Evolutionary conservation across 2,113 vertebrate species (phyloP), one percentile per base, ranked within the genome.

Genomic region (Asarcornis scutulata): DNA sequence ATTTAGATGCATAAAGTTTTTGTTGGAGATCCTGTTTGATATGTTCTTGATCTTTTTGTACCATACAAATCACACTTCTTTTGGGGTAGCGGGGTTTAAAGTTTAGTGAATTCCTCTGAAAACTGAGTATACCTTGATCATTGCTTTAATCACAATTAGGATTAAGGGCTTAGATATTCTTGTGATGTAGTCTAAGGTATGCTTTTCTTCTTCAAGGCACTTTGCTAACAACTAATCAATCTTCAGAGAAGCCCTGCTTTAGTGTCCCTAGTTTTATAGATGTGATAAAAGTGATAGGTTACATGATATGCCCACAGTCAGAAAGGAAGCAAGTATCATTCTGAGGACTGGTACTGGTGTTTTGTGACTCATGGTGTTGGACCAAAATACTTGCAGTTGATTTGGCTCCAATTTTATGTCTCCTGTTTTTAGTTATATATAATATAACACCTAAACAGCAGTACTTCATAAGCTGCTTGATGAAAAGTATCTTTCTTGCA

Each of bases 161-260:
- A 95, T 97, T 95, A 97, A 96, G 88, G 78, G 73, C 53, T 97
- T 96, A 91, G 81, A 59, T 92, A 80, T 64, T 89, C 88, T 63
- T 94, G 92, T 95, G 95, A 91, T 95, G 36, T 68, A 82, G 81
- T 27, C 93, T 75, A 59, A 82, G 68, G 91, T 91, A 94, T 95
- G 91, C 94, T 96, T 96, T 96, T 96, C 91, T 97, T 96, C 93
- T 94, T 89, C 62, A 82, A 68, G 86, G 58, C 62, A 55, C 71
- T 91, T 89, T 42, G 53, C 83, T 95, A 91, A 76, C 93, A 96
- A 89, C 53, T 89, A 83, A 79, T 94, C 95, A 44, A 93, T 96
- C 95, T 96, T 92, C 67, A 42, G 58, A 69, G 74, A 44, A 67
- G 31, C 71, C 60, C 77, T 92, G 83, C 81, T 94, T 76, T 63